Percentiles rank a stretch among this genome's conserved stretches.
These are phyloP conservation scores for Coenonympha arcania DNA, from an alignment of 2,888 invertebrate species.

Conservation along the genomic window DNA sequence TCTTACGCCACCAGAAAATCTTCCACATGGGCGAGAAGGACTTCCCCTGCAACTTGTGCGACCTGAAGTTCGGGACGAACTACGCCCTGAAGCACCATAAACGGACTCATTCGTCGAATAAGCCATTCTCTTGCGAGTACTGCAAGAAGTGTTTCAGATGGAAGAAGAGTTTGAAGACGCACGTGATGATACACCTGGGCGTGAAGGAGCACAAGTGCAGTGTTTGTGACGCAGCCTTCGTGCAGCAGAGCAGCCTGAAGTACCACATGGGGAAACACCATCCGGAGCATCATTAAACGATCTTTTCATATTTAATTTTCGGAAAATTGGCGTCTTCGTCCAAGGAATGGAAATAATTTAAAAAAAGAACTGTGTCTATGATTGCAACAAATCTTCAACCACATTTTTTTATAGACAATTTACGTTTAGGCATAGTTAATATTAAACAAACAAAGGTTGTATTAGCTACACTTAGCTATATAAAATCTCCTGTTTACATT, in stretches of 20 bases:
- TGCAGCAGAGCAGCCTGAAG: constrained; percentile 34
- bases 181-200: constrained; percentile 40
- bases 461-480: too few relatives aligned
- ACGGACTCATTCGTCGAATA: constrained; percentile 24
- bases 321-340: too few relatives aligned
- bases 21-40: constrained; percentile 43
- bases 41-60: constrained; percentile 34
- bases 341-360: too few relatives aligned
- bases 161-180: constrained; percentile 33
- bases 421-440: too few relatives aligned
- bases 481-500: too few relatives aligned
- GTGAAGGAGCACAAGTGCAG: constrained; percentile 37
- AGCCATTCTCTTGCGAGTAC: constrained; percentile 36
- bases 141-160: constrained; percentile 43
- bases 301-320: too few relatives aligned
- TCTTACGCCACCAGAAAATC: constrained; percentile 39
- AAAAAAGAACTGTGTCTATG: too few relatives aligned
- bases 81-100: constrained; percentile 30
- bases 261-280: constrained; percentile 36
- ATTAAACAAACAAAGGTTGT: too few relatives aligned
- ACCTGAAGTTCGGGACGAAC: constrained; percentile 29
- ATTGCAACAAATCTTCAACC: too few relatives aligned
- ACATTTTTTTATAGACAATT: too few relatives aligned
- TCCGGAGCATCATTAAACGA: constrained; percentile 11
- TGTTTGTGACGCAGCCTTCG: constrained; percentile 43